Evolutionary conservation across 2,113 vertebrate species (phyloP).

Genomic region (Microcebus lehilahytsara): DNA sequence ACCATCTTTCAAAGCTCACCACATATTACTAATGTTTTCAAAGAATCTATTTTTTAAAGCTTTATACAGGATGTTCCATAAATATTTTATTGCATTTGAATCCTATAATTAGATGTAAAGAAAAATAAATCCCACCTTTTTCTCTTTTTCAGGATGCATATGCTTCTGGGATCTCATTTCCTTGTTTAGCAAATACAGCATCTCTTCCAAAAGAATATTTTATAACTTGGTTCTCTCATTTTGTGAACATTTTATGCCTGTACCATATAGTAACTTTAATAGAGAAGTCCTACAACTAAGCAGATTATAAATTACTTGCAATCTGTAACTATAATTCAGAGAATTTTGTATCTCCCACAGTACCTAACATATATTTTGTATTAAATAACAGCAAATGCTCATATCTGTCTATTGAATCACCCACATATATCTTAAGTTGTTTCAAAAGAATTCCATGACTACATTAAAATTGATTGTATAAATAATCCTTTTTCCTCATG

Average conservation of each 20-base stretch:
- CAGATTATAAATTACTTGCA: neutral
- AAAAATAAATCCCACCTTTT: neutral
- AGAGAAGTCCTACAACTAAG: neutral
- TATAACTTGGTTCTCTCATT: neutral
- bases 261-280: neutral
- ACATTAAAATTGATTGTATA: constrained; percentile 52
- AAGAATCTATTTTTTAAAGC: neutral
- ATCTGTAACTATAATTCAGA: constrained; percentile 23
- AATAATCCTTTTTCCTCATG: constrained; percentile 70
- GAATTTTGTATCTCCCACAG: neutral
- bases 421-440: neutral
- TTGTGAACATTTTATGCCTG: neutral
- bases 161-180: neutral
- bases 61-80: neutral
- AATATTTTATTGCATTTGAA: constrained; percentile 4
- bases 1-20: neutral
- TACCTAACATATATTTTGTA: neutral
- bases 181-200: neutral
- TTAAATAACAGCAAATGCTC: neutral
- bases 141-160: constrained; percentile 26
- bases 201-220: neutral
- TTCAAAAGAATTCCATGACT: constrained; percentile 62
- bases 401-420: constrained; percentile 32
- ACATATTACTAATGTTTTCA: constrained; percentile 3
- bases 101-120: neutral